phyloP scores from a whole-genome alignment of 2,888 invertebrate genomes.

The Dilophus febrilis region DNA sequence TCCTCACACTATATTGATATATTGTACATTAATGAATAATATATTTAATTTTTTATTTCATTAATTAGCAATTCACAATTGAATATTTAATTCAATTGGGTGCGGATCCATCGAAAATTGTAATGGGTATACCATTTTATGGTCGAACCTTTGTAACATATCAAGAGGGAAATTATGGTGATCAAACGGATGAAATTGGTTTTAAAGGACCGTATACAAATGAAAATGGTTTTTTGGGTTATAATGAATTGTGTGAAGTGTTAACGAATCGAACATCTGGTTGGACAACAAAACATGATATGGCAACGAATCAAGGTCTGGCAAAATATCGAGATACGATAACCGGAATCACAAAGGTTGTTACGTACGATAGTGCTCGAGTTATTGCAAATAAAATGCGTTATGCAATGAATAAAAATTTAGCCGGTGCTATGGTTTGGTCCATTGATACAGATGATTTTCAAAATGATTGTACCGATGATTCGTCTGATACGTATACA shows the following conservation, averaged over 20 bases:
- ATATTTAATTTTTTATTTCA: background rate
- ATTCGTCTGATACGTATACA: conserved; percentile 32
- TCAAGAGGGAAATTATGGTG: conserved; percentile 24
- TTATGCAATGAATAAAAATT: conserved; percentile 41
- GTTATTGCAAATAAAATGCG: conserved; percentile 60
- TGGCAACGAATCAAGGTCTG: conserved; percentile 29
- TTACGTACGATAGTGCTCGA: conserved; percentile 57
- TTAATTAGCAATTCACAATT: conserved; percentile 50
- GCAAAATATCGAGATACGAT: conserved; percentile 41
- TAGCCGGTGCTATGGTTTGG: conserved; percentile 79
- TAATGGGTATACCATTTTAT: conserved; percentile 69
- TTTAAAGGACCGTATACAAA: conserved; percentile 62
- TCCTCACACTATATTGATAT: no score
- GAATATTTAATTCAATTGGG: conserved; percentile 57
- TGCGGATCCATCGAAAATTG: conserved; percentile 57
- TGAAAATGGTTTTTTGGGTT: conserved; percentile 73
- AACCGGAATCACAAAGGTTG: conserved; percentile 41
- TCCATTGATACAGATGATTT: conserved; percentile 84
- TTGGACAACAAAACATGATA: conserved; percentile 58
- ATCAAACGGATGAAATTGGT: conserved; percentile 37
- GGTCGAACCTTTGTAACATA: conserved; percentile 53
- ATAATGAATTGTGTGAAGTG: conserved; percentile 63
- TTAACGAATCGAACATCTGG: conserved; percentile 38
- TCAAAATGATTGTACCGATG: conserved; percentile 45
- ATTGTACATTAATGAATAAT: background rate